Base-by-base conservation (phyloP, 2,797 vertebrate species). In the Arremon aurantiirostris region DNA sequence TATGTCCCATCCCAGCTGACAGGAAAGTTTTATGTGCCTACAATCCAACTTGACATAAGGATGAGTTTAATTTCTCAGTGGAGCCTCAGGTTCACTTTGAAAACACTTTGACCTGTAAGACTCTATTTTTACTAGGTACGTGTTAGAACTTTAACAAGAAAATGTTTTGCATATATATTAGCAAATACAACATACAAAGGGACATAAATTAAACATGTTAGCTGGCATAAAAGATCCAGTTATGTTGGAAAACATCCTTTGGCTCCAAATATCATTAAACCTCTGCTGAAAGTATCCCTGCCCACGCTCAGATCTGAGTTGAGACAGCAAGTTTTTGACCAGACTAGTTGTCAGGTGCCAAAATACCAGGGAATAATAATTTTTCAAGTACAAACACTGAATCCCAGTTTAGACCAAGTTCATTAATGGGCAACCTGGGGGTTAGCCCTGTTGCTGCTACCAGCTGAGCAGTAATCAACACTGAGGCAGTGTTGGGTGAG, bases 71-170 rank as follows among this genome's bases (percentile, higher is more conserved):
- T 73, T 41, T 90, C 72, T 86, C 86, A 53, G 27, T 7, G 22
- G 76, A 86, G 19, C 42, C 73, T 86, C 70, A 84, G 66, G 60
- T 89, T 32, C 20, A 90, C 50, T 50, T n/a, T 68, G 73, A 85
- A 94, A 96, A 90, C 23, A 86, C 55, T 83, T 61, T 76, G 65
- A 88, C 66, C 63, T 95, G 81, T 84, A 71, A 94, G 37, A 83
- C 27, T 34, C 47, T 79, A 73, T 89, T 94, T 94, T 94, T 73
- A 93, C 30, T 30, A 64, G 7, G 26, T 8, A 81, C 81, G 24
- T 26, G 60, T 46, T 95, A 79, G 82, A 89, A 95, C 69, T 80
- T 63, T 22, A 69, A 72, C 49, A 72, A 46, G 47, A 73, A 84
- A 70, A 85, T 12, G 2, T 10, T 85, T 42, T 92, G 30, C 22